Percentiles rank a stretch among this genome's conserved stretches.
phyloP scores from a whole-genome alignment of 2,888 invertebrate species.

The Alitta virens region DNA sequence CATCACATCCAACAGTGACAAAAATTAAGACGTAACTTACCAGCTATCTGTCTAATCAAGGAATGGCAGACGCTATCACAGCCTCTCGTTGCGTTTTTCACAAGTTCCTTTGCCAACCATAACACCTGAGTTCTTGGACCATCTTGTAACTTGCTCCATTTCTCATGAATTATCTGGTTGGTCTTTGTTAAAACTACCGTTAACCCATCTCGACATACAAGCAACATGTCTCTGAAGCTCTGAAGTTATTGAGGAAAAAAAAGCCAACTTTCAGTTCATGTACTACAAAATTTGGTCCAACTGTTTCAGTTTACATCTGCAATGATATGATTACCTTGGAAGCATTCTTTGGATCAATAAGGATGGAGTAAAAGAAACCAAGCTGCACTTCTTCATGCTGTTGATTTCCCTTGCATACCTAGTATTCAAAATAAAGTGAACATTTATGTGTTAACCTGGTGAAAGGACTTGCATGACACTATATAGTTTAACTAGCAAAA shows the following conservation, averaged over 20 bases:
- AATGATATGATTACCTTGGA: slow-evolving; percentile 39
- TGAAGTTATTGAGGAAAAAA: too few relatives aligned
- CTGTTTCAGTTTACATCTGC: background rate
- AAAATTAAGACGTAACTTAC: slow-evolving; percentile 32
- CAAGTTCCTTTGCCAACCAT: slow-evolving; percentile 89
- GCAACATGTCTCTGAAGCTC: slow-evolving; percentile 86
- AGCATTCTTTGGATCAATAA: slow-evolving; percentile 72
- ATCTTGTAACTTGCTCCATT: slow-evolving; percentile 84
- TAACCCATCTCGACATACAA: slow-evolving; percentile 86
- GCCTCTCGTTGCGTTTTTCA: slow-evolving; percentile 81
- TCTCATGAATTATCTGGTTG: slow-evolving; percentile 81
- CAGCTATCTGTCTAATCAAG: slow-evolving; percentile 88
- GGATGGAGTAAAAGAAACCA: slow-evolving; percentile 83
- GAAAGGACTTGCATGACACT: too few relatives aligned
- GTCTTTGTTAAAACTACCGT: slow-evolving; percentile 77
- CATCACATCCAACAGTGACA: background rate
- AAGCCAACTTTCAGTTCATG: too few relatives aligned
- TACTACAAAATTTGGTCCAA: too few relatives aligned
- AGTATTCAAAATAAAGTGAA: slow-evolving; percentile 14
- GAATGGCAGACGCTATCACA: slow-evolving; percentile 89
- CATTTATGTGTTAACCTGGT: too few relatives aligned
- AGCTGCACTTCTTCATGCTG: slow-evolving; percentile 91
- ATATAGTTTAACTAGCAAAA: too few relatives aligned
- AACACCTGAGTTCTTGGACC: slow-evolving; percentile 70
- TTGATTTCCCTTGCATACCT: slow-evolving; percentile 70